Evolutionary conservation across 2,113 vertebrate species (phyloP).

Genomic region (Passer montanus): DNA sequence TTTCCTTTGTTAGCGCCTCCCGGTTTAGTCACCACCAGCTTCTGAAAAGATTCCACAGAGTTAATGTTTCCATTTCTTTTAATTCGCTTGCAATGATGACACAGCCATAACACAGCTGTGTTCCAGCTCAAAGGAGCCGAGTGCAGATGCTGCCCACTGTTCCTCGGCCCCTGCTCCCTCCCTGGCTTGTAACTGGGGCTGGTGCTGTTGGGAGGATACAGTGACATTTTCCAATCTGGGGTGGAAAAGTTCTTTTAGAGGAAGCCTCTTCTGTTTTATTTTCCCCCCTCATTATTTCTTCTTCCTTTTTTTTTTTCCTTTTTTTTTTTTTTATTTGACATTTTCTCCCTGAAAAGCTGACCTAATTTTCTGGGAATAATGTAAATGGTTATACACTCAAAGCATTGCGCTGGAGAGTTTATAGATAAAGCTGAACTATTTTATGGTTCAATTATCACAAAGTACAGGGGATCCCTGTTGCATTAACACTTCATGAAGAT

Average conservation of each 20-base stretch:
- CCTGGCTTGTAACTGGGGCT: conserved; percentile 56
- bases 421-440: conserved; percentile 76
- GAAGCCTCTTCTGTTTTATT: conserved; percentile 32
- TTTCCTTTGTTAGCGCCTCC: conserved; percentile 67
- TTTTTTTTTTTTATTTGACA: conserved; percentile 45
- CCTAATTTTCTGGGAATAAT: conserved; percentile 77
- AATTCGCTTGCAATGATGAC: conserved; percentile 70
- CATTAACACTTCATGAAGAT: conserved; percentile 45
- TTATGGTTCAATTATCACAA: conserved; percentile 66
- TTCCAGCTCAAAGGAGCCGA: conserved; percentile 64
- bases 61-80: conserved; percentile 80
- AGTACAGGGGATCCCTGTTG: conserved; percentile 30
- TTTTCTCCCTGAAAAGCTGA: conserved; percentile 77
- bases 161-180: conserved; percentile 67
- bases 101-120: conserved; percentile 78
- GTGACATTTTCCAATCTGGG: conserved; percentile 72
- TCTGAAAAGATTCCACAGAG: conserved; percentile 76
- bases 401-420: conserved; percentile 61
- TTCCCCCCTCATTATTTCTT: background rate
- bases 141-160: conserved; percentile 70
- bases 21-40: conserved; percentile 65
- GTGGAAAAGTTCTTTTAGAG: conserved; percentile 69
- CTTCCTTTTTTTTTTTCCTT: background rate
- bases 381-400: conserved; percentile 59
- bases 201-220: conserved; percentile 59